phyloP scores from a whole-genome alignment of 2,113 vertebrate species.

The Synodontis membranacea region DNA sequence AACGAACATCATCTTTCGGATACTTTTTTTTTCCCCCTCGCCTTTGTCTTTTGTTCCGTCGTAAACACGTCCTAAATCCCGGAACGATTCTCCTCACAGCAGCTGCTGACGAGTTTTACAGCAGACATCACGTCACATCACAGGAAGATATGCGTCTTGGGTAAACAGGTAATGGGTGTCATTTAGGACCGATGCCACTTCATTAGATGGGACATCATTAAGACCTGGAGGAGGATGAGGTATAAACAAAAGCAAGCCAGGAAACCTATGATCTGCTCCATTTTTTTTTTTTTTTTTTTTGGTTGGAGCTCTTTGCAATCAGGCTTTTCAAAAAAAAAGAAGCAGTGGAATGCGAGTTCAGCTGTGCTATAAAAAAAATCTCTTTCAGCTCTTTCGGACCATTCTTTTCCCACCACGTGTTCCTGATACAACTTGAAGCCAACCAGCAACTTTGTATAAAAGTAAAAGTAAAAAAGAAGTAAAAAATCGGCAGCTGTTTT shows the following conservation, averaged over 20 bases:
- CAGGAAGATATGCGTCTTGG: conserved; percentile 25
- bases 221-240: conserved; percentile 25
- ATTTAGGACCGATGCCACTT: conserved; percentile 34
- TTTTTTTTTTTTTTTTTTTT: neutral
- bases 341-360: conserved; percentile 13
- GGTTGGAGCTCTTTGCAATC: neutral
- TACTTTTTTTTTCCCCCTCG: neutral
- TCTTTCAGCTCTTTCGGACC: conserved; percentile 3
- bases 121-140: conserved; percentile 4
- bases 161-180: neutral
- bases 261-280: neutral
- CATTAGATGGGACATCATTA: conserved; percentile 10
- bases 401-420: conserved; percentile 19
- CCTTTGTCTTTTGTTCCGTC: conserved; percentile 37
- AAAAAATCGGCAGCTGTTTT: conserved; percentile 7
- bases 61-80: conserved; percentile 56
- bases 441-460: neutral
- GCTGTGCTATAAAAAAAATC: conserved; percentile 29
- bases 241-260: neutral
- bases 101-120: conserved; percentile 59
- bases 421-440: conserved; percentile 26
- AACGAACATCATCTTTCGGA: conserved; percentile 54
- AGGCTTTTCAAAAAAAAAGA: neutral
- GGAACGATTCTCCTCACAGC: conserved; percentile 61
- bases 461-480: no score